Evolutionary conservation across 2,113 vertebrate species (phyloP).

Genomic region (Cygnus atratus): DNA sequence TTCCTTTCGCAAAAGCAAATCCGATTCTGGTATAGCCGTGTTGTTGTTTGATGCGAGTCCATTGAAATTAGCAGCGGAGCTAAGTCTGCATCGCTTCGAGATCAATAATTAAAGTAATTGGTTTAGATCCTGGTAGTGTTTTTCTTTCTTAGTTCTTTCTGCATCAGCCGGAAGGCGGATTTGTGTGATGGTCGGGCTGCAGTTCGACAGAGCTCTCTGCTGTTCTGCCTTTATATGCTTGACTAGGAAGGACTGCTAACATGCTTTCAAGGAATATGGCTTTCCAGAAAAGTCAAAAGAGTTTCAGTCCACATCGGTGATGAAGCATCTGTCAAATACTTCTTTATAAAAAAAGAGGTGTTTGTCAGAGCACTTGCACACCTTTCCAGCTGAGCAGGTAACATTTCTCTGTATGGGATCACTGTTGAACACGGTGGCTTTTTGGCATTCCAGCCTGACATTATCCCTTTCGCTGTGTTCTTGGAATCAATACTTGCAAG

Average conservation of each 20-base stretch:
- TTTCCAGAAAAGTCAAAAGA: conserved; percentile 38
- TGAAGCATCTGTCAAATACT: not conserved
- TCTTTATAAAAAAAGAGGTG: not conserved
- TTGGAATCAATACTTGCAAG: not conserved
- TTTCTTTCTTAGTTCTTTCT: conserved; percentile 13
- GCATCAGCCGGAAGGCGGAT: not conserved
- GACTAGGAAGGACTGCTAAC: conserved; percentile 19
- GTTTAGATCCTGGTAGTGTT: conserved; percentile 7
- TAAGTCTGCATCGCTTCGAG: not conserved
- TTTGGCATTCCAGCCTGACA: not conserved
- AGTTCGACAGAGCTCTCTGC: not conserved
- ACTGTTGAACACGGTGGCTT: not conserved
- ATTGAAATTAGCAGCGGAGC: not conserved
- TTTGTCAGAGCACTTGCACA: not conserved
- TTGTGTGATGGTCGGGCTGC: not conserved
- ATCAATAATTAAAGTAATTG: conserved; percentile 44
- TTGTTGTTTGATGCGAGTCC: not conserved
- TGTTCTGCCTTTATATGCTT: conserved; percentile 3
- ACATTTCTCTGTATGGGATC: not conserved
- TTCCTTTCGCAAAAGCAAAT: not conserved
- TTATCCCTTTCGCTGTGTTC: not conserved
- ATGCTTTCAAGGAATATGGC: conserved; percentile 20
- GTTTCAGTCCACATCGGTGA: not conserved
- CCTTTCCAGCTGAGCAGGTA: not conserved
- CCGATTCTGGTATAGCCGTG: not conserved